phyloP scores from a whole-genome alignment of 2,888 invertebrate genomes.

The Candidula unifasciata region DNA sequence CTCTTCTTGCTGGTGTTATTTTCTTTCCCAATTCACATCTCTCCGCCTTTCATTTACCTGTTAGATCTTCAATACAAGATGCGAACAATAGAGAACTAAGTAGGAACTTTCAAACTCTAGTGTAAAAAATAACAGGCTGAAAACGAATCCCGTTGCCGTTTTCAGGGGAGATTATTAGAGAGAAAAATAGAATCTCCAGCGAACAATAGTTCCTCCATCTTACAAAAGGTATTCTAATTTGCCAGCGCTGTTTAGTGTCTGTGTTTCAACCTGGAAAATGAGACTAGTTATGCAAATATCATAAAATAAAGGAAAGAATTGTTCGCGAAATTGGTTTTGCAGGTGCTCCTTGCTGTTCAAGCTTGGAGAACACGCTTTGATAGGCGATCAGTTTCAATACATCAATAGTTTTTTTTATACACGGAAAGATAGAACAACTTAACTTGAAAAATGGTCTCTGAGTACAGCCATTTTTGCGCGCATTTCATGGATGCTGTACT shows the following conservation, averaged over 20 bases:
- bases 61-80: neutral
- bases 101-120: neutral
- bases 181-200: neutral
- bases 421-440: neutral
- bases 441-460: neutral
- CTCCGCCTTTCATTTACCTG: neutral
- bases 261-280: neutral
- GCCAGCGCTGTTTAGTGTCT: slow-evolving; percentile 4
- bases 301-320: slow-evolving; percentile 6
- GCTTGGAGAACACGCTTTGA: neutral
- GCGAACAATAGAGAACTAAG: neutral
- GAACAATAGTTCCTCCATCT: neutral
- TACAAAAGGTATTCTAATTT: slow-evolving; percentile 17
- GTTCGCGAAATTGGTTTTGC: slow-evolving; percentile 16
- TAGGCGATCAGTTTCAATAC: neutral
- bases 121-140: neutral
- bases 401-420: neutral
- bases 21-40: neutral
- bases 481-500: neutral
- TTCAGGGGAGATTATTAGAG: neutral
- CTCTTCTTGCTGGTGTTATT: no score
- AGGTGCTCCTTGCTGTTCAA: neutral
- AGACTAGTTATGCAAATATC: slow-evolving; percentile 20
- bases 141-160: neutral
- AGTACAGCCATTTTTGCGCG: neutral